Conservation (phyloP, 2,888 invertebrate species). For the Erynnis tages region DNA sequence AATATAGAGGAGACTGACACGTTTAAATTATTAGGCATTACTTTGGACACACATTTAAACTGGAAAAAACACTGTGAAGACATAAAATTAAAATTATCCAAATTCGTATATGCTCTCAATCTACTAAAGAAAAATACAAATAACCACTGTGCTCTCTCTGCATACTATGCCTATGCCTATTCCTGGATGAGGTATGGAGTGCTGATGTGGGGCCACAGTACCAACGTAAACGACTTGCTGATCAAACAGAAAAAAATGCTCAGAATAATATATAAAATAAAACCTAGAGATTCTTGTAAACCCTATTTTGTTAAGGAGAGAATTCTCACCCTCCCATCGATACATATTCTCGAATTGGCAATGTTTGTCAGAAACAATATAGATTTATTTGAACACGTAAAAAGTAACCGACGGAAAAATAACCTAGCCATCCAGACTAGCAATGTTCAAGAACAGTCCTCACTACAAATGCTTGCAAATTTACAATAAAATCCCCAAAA, state of each 20-base stretch:
- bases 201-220: background rate
- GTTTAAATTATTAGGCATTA: background rate
- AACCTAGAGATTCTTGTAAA: background rate
- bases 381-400: background rate
- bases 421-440: background rate
- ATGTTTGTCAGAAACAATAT: background rate
- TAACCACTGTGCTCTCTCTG: background rate
- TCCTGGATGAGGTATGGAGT: background rate
- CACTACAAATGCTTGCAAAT: too few relatives aligned
- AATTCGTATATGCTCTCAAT: slow-evolving; percentile 2
- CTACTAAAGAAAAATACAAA: background rate
- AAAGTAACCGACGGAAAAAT: background rate
- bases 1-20: slow-evolving; percentile 3
- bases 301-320: background rate
- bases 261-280: background rate
- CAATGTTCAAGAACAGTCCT: too few relatives aligned
- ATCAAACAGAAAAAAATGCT: slow-evolving; percentile 34
- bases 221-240: background rate
- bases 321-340: background rate
- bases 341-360: background rate
- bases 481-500: too few relatives aligned
- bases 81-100: background rate
- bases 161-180: slow-evolving; percentile 5
- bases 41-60: background rate
- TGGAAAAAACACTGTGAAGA: slow-evolving; percentile 4